Evolutionary conservation across 2,888 invertebrate genomes (phyloP).

Genomic region (Lepidochitona cinerea): DNA sequence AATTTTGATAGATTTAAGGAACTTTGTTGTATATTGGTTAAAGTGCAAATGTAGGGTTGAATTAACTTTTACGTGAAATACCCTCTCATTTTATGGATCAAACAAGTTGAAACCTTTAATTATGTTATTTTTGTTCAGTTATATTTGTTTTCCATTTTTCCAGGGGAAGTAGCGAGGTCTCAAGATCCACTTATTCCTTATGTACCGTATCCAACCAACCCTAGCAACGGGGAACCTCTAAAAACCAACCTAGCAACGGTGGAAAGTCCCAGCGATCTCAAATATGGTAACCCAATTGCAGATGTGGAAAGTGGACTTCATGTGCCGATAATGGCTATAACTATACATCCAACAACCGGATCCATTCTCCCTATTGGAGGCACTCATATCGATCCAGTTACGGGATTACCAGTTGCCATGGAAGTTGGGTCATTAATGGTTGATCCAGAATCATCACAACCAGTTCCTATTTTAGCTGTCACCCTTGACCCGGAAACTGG

Average conservation of each 20-base stretch:
- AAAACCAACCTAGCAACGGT: constrained; percentile 54
- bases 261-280: constrained; percentile 53
- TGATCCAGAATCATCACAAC: constrained; percentile 56
- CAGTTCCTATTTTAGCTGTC: constrained; percentile 65
- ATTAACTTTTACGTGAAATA: no score
- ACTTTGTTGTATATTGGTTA: no score
- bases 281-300: constrained; percentile 57
- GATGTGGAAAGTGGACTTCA: constrained; percentile 63
- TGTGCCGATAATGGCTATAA: constrained; percentile 66
- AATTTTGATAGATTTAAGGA: no score
- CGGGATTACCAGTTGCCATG: constrained; percentile 64
- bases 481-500: constrained; percentile 60
- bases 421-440: constrained; percentile 67
- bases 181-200: constrained; percentile 62
- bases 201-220: constrained; percentile 58
- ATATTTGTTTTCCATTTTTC: constrained; percentile 2
- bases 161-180: constrained; percentile 58
- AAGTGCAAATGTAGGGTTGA: no score
- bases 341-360: constrained; percentile 63
- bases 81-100: no score
- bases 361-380: constrained; percentile 63
- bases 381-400: constrained; percentile 65
- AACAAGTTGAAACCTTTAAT: no score
- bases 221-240: constrained; percentile 46
- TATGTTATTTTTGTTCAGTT: no score